Percentiles rank a stretch among this genome's conserved stretches.
Conservation (phyloP, 2,113 vertebrate species). For the Sciurus niger region DNA sequence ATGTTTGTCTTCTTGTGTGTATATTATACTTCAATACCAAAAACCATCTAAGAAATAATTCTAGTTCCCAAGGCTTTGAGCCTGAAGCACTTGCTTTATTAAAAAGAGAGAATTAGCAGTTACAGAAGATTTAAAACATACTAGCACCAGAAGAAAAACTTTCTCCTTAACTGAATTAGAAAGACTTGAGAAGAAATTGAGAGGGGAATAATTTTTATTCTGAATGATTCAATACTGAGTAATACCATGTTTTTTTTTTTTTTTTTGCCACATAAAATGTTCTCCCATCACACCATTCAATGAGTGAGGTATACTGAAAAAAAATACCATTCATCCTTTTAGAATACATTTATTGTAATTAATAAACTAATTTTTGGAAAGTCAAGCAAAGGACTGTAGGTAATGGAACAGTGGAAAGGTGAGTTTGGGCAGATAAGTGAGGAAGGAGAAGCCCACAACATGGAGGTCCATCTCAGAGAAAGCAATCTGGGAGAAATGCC, state of each 20-base stretch:
- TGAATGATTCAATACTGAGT: not conserved
- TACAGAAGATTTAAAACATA: not conserved
- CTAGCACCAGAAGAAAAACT: not conserved
- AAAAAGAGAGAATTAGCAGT: not conserved
- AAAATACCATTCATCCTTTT: not conserved
- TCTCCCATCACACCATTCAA: not conserved
- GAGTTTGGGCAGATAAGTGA: not conserved
- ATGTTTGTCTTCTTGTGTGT: constrained; percentile 2
- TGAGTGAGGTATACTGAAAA: not conserved
- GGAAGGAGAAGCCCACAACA: not conserved
- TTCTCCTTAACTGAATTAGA: not conserved
- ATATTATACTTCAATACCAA: constrained; percentile 3
- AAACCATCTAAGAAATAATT: constrained; percentile 53
- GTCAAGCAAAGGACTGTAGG: not conserved
- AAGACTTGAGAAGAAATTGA: constrained; percentile 20
- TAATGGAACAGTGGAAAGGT: not conserved
- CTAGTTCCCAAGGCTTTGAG: constrained; percentile 8
- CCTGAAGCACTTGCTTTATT: constrained; percentile 26
- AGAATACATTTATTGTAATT: not conserved
- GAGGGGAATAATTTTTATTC: not conserved
- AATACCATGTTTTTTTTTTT: fast-evolving
- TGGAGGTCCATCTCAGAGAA: not conserved
- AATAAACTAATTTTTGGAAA: not conserved
- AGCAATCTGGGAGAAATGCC: not conserved
- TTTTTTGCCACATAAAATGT: not conserved